phyloP scores from a whole-genome alignment of 2,113 vertebrate species.

The Rhombomys opimus region DNA sequence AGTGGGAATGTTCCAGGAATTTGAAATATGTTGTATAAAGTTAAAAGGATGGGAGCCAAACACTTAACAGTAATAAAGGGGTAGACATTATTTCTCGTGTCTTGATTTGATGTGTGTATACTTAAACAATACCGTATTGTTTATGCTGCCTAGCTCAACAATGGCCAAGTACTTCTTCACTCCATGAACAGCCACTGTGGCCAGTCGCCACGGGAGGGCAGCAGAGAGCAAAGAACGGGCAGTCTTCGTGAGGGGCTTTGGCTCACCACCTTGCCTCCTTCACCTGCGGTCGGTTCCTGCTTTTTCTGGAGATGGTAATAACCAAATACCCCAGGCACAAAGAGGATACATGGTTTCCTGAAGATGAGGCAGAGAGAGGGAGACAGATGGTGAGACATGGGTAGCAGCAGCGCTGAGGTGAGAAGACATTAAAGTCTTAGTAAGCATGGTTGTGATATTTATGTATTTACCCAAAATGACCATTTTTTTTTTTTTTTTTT shows the following conservation, averaged over 20 bases:
- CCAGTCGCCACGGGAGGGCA: constrained; percentile 57
- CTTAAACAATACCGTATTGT: not conserved
- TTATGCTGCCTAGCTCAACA: no score
- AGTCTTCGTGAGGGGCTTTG: rapidly evolving
- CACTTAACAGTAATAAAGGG: not conserved
- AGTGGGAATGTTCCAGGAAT: not conserved
- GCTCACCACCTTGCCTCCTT: not conserved
- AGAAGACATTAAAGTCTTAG: not conserved
- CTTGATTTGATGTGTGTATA: not conserved
- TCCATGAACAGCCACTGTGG: not conserved
- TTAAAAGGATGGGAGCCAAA: not conserved
- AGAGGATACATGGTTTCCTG: not conserved
- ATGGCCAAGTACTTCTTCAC: rapidly evolving
- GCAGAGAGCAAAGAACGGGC: constrained; percentile 66
- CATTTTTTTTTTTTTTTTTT: not conserved
- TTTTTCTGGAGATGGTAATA: not conserved
- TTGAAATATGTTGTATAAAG: not conserved
- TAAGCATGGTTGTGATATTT: not conserved
- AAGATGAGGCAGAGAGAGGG: not conserved
- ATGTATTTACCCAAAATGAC: not conserved
- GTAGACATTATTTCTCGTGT: not conserved
- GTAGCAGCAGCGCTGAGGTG: not conserved
- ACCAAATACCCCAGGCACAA: no score
- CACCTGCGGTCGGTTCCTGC: not conserved
- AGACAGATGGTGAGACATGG: rapidly evolving